A percentile compares a stretch with the other conserved stretches of the same genome.
phyloP scores from a whole-genome alignment of 2,113 vertebrate genomes.

The Melanerpes formicivorus region DNA sequence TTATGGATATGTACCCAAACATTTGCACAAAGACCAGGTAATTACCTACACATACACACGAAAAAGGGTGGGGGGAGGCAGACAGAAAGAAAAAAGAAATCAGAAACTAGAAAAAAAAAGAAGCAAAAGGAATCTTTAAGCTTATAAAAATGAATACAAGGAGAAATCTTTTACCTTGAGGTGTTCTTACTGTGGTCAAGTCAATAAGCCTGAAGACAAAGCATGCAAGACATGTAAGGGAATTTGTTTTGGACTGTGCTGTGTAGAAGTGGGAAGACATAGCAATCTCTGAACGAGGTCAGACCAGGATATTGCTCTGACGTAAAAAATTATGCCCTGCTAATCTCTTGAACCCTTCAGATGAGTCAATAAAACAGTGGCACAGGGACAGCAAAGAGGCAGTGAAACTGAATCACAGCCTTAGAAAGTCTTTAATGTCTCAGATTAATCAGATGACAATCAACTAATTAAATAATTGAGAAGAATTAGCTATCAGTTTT shows the following conservation, averaged over 20 bases:
- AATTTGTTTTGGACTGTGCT: neutral
- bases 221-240: neutral
- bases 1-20: neutral
- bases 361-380: neutral
- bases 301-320: conserved; percentile 28
- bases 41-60: neutral
- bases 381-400: neutral
- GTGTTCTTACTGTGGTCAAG: neutral
- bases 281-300: conserved; percentile 42
- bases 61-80: no score
- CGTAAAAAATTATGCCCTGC: neutral
- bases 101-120: neutral
- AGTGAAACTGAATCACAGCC: neutral
- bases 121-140: neutral
- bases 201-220: neutral
- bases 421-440: neutral
- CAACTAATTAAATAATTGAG: neutral
- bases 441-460: neutral
- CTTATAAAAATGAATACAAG: neutral
- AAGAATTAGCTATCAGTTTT: neutral
- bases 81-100: neutral
- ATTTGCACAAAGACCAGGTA: neutral
- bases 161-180: conserved; percentile 28
- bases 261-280: neutral
- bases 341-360: conserved; percentile 33